Evolutionary conservation across 2,888 invertebrate genomes (phyloP).

Genomic region (Yponomeuta cagnagella): DNA sequence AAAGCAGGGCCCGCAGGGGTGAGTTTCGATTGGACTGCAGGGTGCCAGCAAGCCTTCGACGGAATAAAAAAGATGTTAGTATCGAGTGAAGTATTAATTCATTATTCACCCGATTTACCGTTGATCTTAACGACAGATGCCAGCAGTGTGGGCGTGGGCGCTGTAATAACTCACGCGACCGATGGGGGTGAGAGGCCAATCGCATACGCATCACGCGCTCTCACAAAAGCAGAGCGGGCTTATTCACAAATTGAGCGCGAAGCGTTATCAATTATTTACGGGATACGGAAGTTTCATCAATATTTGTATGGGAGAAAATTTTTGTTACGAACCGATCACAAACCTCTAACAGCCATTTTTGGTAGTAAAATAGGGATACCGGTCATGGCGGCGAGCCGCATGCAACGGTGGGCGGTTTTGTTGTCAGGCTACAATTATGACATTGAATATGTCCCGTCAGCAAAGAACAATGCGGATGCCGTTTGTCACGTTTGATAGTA

Average conservation of each 20-base stretch:
- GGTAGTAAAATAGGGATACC: too few species aligned
- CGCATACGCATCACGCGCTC: conserved; percentile 18
- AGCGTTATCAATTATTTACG: too few species aligned
- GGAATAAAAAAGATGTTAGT: conserved; percentile 15
- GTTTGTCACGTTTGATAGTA: conserved; percentile 12
- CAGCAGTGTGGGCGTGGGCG: conserved; percentile 12
- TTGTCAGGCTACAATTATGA: conserved; percentile 21
- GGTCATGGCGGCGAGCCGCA: too few species aligned
- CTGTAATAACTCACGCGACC: conserved; percentile 19
- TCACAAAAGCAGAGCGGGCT: too few species aligned
- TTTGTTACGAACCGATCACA: too few species aligned
- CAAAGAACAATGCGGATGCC: conserved; percentile 20
- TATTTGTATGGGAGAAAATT: too few species aligned
- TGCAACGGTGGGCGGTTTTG: conserved; percentile 20
- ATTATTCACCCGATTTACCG: conserved; percentile 19
- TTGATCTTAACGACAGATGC: conserved; percentile 18
- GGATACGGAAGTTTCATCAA: too few species aligned
- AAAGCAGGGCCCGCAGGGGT: conserved; percentile 17
- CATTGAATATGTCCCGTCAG: conserved; percentile 20
- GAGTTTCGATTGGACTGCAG: conserved; percentile 16
- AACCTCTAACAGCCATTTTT: too few species aligned
- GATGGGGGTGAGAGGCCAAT: conserved; percentile 18
- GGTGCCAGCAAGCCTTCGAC: conserved; percentile 16
- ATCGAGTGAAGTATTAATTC: conserved; percentile 19
- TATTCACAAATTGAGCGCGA: too few species aligned